A percentile compares a stretch with the other conserved stretches of the same genome.
Evolutionary conservation across 2,113 vertebrate genomes (phyloP).

Genomic region (Collichthys lucidus): DNA sequence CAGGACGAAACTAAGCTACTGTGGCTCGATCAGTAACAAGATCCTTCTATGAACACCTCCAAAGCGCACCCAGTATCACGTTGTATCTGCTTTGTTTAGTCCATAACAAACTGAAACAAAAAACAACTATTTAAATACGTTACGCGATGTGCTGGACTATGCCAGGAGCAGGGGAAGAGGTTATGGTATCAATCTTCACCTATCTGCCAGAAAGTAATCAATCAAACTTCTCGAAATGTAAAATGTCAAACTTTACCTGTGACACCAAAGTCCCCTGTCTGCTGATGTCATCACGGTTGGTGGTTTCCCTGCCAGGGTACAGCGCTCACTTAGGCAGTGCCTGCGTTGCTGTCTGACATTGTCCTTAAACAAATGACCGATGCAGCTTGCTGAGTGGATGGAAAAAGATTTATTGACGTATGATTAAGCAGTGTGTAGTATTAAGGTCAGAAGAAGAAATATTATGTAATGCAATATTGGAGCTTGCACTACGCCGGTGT

Average conservation of each 20-base stretch:
- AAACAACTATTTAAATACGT: background rate
- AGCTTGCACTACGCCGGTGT: constrained; percentile 3
- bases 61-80: background rate
- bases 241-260: background rate
- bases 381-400: constrained; percentile 1
- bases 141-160: background rate
- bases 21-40: background rate
- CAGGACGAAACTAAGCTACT: background rate
- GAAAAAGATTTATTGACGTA: constrained; percentile 5
- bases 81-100: background rate
- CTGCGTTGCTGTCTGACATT: constrained; percentile 30
- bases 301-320: constrained; percentile 46
- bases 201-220: background rate
- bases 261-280: constrained; percentile 9
- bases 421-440: background rate
- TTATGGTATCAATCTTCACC: background rate
- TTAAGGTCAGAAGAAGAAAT: constrained; percentile 18
- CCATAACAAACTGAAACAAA: background rate
- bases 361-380: constrained; percentile 33
- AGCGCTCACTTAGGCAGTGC: constrained; percentile 53
- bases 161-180: background rate
- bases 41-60: background rate
- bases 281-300: constrained; percentile 40
- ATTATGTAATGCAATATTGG: too few species aligned
- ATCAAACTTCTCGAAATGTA: background rate